Evolutionary conservation across 2,113 vertebrate genomes (phyloP).

Genomic region (Ammodytes marinus): DNA sequence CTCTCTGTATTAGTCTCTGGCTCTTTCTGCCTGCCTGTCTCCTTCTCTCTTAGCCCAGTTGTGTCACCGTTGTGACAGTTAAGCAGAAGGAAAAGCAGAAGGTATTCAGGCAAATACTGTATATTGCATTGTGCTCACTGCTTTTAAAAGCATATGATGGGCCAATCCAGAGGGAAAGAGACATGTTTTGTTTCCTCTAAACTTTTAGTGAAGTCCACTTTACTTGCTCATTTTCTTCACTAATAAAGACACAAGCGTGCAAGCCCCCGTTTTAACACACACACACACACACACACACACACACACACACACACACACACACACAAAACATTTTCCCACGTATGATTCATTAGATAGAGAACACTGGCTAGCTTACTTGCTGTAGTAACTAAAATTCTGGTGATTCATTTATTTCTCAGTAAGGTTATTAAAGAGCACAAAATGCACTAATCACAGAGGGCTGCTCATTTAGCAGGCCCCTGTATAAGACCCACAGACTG

Average conservation of each 20-base stretch:
- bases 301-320: no score
- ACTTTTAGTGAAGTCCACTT: background rate
- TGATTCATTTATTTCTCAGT: background rate
- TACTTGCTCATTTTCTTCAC: background rate
- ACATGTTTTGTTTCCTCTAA: conserved; percentile 7
- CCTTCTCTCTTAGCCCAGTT: conserved; percentile 18
- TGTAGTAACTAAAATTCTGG: background rate
- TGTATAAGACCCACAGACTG: no score
- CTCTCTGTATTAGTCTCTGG: conserved; percentile 6
- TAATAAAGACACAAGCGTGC: background rate
- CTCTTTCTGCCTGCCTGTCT: conserved; percentile 12
- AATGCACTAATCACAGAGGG: background rate
- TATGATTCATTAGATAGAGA: background rate
- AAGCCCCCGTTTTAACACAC: background rate
- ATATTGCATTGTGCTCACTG: conserved; percentile 2
- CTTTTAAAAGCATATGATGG: conserved; percentile 9
- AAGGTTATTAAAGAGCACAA: background rate
- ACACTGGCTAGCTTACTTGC: background rate
- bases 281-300: background rate
- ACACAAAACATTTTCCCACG: background rate
- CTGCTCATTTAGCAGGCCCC: background rate
- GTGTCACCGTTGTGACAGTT: conserved; percentile 44
- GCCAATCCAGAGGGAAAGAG: background rate
- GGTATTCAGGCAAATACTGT: background rate
- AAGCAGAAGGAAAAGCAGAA: conserved; percentile 49